Conservation (phyloP, 1,140 invertebrate species). For the Ceratitis capitata region DNA sequence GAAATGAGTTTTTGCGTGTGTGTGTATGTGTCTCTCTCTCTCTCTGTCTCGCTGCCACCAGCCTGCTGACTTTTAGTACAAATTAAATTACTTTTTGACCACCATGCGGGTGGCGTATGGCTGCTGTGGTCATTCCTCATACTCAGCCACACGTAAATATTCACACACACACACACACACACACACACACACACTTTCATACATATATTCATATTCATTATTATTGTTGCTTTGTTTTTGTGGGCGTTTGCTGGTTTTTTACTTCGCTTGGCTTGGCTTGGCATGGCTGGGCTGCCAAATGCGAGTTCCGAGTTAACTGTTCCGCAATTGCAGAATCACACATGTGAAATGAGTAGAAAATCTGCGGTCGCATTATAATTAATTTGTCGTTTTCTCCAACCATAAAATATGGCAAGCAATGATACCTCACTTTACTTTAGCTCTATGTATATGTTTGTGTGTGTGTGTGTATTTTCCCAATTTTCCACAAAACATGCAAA, state of each 20-base stretch:
- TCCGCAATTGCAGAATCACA: neutral
- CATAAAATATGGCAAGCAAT: neutral
- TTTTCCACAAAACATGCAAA: constrained; percentile 13
- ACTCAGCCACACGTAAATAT: no score
- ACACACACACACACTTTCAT: neutral
- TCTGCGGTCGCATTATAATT: constrained; percentile 36
- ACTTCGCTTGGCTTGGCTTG: neutral
- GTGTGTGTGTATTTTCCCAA: neutral
- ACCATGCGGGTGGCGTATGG: constrained; percentile 6
- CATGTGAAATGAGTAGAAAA: constrained; percentile 20
- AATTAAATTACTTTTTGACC: constrained; percentile 41
- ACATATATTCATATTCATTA: constrained; percentile 19
- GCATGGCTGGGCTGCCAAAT: neutral
- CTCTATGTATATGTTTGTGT: neutral
- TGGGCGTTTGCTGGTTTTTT: neutral
- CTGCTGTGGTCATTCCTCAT: neutral
- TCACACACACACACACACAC: neutral
- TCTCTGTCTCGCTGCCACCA: neutral
- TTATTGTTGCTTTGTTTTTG: neutral
- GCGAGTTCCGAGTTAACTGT: neutral
- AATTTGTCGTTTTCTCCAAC: constrained; percentile 28
- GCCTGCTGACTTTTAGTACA: constrained; percentile 13
- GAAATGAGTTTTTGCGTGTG: constrained; percentile 36
- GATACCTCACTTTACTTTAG: neutral
- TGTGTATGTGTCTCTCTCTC: neutral